A percentile compares a stretch with the other conserved stretches of the same genome.
Evolutionary conservation across 2,888 invertebrate genomes (phyloP).

Genomic region (Cosmia pyralina): DNA sequence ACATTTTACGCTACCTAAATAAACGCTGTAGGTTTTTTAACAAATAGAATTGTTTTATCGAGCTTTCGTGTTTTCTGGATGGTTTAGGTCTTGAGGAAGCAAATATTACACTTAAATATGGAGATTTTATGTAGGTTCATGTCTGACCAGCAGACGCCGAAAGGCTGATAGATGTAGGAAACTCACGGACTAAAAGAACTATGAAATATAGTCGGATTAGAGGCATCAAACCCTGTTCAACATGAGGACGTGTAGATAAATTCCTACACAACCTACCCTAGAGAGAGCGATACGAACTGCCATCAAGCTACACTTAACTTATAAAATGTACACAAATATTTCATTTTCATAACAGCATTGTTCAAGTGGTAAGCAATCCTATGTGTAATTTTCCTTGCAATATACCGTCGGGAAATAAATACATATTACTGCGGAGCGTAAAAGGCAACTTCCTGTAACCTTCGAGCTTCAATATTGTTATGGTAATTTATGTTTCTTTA

Average conservation of each 20-base stretch:
- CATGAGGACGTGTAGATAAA: slow-evolving; percentile 59
- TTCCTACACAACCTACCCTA: slow-evolving; percentile 37
- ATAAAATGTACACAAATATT: slow-evolving; percentile 48
- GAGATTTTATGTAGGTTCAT: background rate
- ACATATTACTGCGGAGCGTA: slow-evolving; percentile 50
- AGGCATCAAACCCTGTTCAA: slow-evolving; percentile 53
- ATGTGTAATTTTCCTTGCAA: slow-evolving; percentile 37
- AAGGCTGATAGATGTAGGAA: slow-evolving; percentile 11
- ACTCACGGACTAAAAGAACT: slow-evolving; percentile 20
- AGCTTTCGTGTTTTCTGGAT: background rate
- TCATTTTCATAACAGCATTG: slow-evolving; percentile 25
- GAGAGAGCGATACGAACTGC: slow-evolving; percentile 36
- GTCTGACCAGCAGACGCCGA: background rate
- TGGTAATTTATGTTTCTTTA: slow-evolving; percentile 66
- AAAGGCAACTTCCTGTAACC: slow-evolving; percentile 67
- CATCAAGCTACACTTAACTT: slow-evolving; percentile 47
- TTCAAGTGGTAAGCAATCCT: slow-evolving; percentile 1
- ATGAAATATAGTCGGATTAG: slow-evolving; percentile 29
- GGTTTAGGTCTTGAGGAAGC: background rate
- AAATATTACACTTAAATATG: background rate
- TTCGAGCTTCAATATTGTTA: slow-evolving; percentile 69
- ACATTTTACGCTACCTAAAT: slow-evolving; percentile 38
- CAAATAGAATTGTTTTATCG: slow-evolving; percentile 30
- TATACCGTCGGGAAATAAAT: slow-evolving; percentile 39
- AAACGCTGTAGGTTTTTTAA: slow-evolving; percentile 30